A percentile compares a stretch with the other conserved stretches of the same genome.
Conservation (phyloP, 30 jellyfish, hydroid and myxozoan species). For the Pelagia noctiluca region DNA sequence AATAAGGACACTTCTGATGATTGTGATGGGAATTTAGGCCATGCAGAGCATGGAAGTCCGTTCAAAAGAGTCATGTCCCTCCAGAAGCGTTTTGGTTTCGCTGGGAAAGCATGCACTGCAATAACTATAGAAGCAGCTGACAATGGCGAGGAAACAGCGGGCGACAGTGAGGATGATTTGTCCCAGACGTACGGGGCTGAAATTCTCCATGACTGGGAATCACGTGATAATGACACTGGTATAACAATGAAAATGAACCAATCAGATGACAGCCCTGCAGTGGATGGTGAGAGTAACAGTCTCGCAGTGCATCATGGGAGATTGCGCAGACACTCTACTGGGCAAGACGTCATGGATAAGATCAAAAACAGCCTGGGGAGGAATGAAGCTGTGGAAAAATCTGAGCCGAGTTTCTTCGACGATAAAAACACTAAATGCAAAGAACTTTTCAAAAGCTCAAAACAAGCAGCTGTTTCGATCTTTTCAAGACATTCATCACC, state of each 20-base stretch:
- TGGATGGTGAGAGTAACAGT: neutral
- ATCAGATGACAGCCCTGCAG: neutral
- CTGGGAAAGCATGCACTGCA: neutral
- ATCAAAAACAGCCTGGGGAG: neutral
- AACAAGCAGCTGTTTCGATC: conserved; percentile 4
- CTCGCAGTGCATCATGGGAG: neutral
- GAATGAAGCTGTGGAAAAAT: neutral
- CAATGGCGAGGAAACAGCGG: too few relatives aligned
- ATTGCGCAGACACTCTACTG: neutral
- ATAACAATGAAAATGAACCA: neutral
- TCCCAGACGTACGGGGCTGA: neutral
- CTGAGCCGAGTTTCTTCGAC: neutral
- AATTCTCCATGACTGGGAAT: neutral
- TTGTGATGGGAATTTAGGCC: too few relatives aligned
- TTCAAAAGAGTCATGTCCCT: neutral
- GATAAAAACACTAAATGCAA: neutral
- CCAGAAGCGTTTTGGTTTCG: neutral
- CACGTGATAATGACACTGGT: neutral
- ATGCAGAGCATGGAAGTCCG: neutral
- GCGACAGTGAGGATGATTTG: neutral
- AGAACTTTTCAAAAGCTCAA: neutral
- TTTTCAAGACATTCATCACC: neutral
- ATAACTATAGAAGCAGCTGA: too few relatives aligned
- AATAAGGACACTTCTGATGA: neutral
- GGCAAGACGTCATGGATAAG: neutral